Conservation (phyloP, 2,888 invertebrate species). For the Odiellus spinosus region DNA sequence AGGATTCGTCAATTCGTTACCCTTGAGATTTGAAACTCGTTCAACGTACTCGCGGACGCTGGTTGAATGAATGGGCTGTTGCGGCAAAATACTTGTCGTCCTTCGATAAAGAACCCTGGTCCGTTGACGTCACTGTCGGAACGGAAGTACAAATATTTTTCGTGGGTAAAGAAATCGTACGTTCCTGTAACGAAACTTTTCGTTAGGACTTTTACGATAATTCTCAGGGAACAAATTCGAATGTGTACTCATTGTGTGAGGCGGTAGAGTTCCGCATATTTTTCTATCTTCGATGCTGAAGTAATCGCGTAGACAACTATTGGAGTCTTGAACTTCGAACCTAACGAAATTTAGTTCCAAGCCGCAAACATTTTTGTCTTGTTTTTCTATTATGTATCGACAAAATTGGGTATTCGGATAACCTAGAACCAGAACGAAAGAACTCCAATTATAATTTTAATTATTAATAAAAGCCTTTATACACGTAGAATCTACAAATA, state of each 20-base stretch:
- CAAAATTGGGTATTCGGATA: conserved; percentile 18
- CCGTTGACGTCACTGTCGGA: conserved; percentile 15
- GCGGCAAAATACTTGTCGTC: conserved; percentile 16
- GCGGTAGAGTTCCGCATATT: conserved; percentile 20
- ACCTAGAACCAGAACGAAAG: too few species aligned
- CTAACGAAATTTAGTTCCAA: conserved; percentile 20
- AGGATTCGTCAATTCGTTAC: too few species aligned
- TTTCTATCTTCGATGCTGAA: conserved; percentile 20
- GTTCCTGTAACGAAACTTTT: conserved; percentile 9
- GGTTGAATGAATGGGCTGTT: conserved; percentile 1
- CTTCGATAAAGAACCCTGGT: conserved; percentile 16
- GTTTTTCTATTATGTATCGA: conserved; percentile 16
- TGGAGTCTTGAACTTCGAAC: conserved; percentile 21
- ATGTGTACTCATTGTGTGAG: conserved; percentile 14
- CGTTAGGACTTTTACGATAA: conserved; percentile 1
- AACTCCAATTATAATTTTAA: too few species aligned
- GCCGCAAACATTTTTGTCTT: conserved; percentile 19
- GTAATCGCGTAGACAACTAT: conserved; percentile 22
- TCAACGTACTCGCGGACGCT: too few species aligned
- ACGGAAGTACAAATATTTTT: conserved; percentile 18
- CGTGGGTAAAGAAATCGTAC: conserved; percentile 16
- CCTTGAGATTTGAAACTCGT: too few species aligned
- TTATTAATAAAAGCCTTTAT: too few species aligned
- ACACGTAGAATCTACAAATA: too few species aligned
- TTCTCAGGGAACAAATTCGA: not conserved